Base-by-base conservation (phyloP, 2,113 vertebrate species). In the Vireo altiloquus region DNA sequence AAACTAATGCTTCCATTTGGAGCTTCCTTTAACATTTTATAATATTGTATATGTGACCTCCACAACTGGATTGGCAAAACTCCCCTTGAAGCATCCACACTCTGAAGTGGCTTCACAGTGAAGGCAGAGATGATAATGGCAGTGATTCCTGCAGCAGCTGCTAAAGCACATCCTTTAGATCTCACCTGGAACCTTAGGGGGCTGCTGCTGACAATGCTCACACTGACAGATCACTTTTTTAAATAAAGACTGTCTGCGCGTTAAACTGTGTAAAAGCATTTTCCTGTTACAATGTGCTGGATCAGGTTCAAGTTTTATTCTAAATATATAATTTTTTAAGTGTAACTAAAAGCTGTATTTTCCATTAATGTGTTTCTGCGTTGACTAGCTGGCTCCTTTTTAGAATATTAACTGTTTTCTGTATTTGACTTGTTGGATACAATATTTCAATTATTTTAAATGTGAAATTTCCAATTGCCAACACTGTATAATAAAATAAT, bases 341-440 rank as follows among this genome's bases (percentile, higher is more conserved):
- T 97, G 96, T 98, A 98, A 97, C 97, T 98, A 98, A 98, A 98
- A 98, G 98, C 98, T 98, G 97, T 98, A 97, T 98, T 97, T 97
- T 97, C 96, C 96, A 97, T 96, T 95, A 96, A 96, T 98, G 98
- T 98, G 98, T 98, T 98, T 98, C 98, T 97, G 95, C 97, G 20
- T 97, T 98, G 96, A 98, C 96, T 97, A 98, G 96, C 87, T 97
- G 96, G 89, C 89, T 96, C 96, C 97, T 96, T 96, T 96, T 96
- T 98, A 98, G 94, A 96, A 98, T 98, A 98, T 98, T 98, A 97
- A 98, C 97, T 98, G 97, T 98, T 98, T 96, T 98, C 98, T 98
- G 98, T 98, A 97, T 98, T 98, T 98, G 96, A 97, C 96, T 98
- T 96, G 98, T 98, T 98, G 98, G 98, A 98, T 98, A 98, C 98